phyloP scores from a whole-genome alignment of 2,113 vertebrate genomes.

The Gymnorhina tibicen region DNA sequence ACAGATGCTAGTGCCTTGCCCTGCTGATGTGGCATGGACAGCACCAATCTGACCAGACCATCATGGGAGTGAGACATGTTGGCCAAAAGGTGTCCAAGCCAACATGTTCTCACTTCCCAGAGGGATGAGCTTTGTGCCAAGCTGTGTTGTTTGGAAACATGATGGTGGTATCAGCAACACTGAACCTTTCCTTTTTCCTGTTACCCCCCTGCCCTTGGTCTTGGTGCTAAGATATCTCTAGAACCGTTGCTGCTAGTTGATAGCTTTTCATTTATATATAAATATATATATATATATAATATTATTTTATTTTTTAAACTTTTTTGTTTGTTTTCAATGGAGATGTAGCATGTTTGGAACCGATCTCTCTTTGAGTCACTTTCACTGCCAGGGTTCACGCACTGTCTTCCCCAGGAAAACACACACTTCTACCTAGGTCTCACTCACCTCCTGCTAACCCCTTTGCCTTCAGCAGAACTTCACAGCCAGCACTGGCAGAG shows the following conservation, averaged over 20 bases:
- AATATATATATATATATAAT: slow-evolving; percentile 69
- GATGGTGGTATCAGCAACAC: slow-evolving; percentile 75
- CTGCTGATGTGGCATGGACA: slow-evolving; percentile 59
- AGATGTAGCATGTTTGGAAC: slow-evolving; percentile 79
- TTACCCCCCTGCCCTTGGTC: slow-evolving; percentile 64
- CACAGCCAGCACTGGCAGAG: background rate
- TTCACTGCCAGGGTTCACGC: slow-evolving; percentile 73
- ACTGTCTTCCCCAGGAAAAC: slow-evolving; percentile 73
- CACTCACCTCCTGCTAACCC: background rate
- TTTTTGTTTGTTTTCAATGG: slow-evolving; percentile 72
- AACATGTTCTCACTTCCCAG: slow-evolving; percentile 14
- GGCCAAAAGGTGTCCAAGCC: background rate
- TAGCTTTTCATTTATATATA: slow-evolving; percentile 82
- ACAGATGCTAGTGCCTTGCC: slow-evolving; percentile 65
- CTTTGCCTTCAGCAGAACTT: background rate
- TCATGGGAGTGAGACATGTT: background rate
- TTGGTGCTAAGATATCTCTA: slow-evolving; percentile 84
- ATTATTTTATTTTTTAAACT: slow-evolving; percentile 80
- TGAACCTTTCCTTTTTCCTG: slow-evolving; percentile 67
- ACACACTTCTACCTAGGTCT: slow-evolving; percentile 59
- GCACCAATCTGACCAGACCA: slow-evolving; percentile 44
- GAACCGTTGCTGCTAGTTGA: slow-evolving; percentile 80
- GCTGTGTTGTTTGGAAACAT: slow-evolving; percentile 59
- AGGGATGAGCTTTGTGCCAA: slow-evolving; percentile 62
- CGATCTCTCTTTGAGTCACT: slow-evolving; percentile 62